Base-by-base conservation (phyloP, 2,888 invertebrate genomes). In the Parnassius glacialis region DNA sequence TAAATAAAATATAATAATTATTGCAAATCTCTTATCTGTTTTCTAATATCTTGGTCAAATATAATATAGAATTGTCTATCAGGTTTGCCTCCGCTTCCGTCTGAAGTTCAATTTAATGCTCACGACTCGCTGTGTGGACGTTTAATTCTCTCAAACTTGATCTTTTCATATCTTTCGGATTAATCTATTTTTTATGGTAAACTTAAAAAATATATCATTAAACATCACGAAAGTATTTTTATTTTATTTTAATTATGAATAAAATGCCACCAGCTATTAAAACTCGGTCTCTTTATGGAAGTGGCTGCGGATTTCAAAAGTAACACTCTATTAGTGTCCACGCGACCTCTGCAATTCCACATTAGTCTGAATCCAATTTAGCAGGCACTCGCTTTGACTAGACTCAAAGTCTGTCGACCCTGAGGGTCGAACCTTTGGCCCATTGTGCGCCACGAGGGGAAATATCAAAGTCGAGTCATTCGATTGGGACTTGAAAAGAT, bases 401-500 rank as follows among this genome's bases (percentile, higher is more conserved):
- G 76, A 76, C 72, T 78, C 81, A 83, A 84, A 84, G 70, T 69
- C 70, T 75, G 79, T 16, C 48, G 48, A 48, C 81, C 78, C 79
- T 82, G 75, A 64, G 67, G 67, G 65, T 65, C 76, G 68, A 73
- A 68, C 68, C 76, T 77, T 75, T 75, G 73, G 70, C 52, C 78
- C 72, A 85, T 86, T 85, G 85, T 86, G 70, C 71, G 70, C 61
- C 70, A 72, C 74, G 76, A 81, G 84, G 85, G 83, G 81, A 78
- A 81, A 85, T 84, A 84, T 88, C 87, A 88, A 89, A 90, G 89
- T 75, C 69, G 75, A 83, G 70, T 76, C 80, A 76, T 76, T 85
- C 84, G 82, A 87, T 86, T 76, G 85, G 76, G 78, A 83, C 87
- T 85, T 84, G 85, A 87, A 90, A 90, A 88, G 88, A 90, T 89